Evolutionary conservation across 2,113 vertebrate genomes (phyloP).

Genomic region (Bubo blakistoni): DNA sequence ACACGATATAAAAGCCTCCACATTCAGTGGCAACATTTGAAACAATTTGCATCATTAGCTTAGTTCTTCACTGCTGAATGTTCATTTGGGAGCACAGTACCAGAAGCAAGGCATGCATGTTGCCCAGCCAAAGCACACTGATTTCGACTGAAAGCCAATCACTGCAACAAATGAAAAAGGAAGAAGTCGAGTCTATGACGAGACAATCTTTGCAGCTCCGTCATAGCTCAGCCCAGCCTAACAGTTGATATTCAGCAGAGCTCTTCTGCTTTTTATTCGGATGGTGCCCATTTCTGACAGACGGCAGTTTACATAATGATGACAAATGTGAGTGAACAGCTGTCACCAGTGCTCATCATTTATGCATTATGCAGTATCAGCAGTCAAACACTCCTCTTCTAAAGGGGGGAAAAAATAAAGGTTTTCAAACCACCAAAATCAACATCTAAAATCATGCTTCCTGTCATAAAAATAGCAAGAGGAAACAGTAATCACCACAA

Average conservation of each 20-base stretch:
- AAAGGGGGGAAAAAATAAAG: not conserved
- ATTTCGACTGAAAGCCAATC: not conserved
- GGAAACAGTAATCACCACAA: not conserved
- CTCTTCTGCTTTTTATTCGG: not conserved
- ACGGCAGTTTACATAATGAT: conserved; percentile 44
- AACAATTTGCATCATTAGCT: not conserved
- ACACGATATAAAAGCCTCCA: not conserved
- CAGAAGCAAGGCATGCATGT: not conserved
- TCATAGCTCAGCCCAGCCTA: not conserved
- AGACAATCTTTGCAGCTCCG: not conserved
- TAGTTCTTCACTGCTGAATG: not conserved
- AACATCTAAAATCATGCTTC: not conserved
- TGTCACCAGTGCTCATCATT: conserved; percentile 31
- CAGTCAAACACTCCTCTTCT: not conserved
- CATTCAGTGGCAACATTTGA: not conserved
- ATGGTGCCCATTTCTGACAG: conserved; percentile 6
- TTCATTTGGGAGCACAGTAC: not conserved
- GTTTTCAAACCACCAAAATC: conserved; percentile 10
- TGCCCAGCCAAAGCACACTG: not conserved
- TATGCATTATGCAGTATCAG: not conserved
- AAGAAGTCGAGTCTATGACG: not conserved
- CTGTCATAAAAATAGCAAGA: not conserved
- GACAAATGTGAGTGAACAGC: conserved; percentile 56
- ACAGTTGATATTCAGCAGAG: not conserved
- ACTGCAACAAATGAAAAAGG: not conserved